A percentile compares a stretch with the other conserved stretches of the same genome.
These are phyloP conservation scores for Drosophila yooni DNA, from an alignment of 2,888 invertebrate species.

Conservation along the genomic window DNA sequence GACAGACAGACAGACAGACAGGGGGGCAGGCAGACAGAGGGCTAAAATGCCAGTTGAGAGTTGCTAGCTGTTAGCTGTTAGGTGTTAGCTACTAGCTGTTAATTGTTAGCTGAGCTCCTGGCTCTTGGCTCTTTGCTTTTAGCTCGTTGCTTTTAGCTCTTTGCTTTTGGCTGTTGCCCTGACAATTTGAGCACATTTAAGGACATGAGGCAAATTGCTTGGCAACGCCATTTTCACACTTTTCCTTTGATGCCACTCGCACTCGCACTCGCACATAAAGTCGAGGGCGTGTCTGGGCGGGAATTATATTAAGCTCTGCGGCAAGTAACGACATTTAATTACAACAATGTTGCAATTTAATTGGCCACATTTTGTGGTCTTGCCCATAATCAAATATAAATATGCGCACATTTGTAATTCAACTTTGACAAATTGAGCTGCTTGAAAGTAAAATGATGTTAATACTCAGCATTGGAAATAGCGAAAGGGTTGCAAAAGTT, in stretches of 20 bases:
- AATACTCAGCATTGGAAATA: neutral
- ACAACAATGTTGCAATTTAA: constrained; percentile 1
- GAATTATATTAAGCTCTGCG: neutral
- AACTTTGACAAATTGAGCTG: neutral
- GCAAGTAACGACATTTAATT: constrained; percentile 5
- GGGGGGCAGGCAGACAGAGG: neutral
- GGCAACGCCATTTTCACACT: constrained; percentile 73
- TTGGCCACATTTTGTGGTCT: constrained; percentile 4
- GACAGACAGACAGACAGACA: constrained; percentile 10
- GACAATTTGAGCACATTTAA: neutral
- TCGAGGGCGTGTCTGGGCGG: constrained; percentile 13
- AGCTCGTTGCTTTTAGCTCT: neutral
- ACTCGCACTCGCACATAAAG: neutral
- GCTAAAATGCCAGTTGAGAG: neutral
- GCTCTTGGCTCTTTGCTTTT: neutral
- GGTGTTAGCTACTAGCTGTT: constrained; percentile 5
- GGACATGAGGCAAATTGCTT: constrained; percentile 70
- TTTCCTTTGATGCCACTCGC: constrained; percentile 24
- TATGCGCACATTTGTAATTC: neutral
- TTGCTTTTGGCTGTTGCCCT: neutral
- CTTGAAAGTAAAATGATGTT: neutral
- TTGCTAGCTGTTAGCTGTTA: neutral
- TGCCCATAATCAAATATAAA: neutral
- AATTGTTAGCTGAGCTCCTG: neutral
- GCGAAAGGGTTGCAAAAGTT: neutral